Base-by-base conservation (phyloP, 1,140 invertebrate genomes). In the Phthorimaea operculella region DNA sequence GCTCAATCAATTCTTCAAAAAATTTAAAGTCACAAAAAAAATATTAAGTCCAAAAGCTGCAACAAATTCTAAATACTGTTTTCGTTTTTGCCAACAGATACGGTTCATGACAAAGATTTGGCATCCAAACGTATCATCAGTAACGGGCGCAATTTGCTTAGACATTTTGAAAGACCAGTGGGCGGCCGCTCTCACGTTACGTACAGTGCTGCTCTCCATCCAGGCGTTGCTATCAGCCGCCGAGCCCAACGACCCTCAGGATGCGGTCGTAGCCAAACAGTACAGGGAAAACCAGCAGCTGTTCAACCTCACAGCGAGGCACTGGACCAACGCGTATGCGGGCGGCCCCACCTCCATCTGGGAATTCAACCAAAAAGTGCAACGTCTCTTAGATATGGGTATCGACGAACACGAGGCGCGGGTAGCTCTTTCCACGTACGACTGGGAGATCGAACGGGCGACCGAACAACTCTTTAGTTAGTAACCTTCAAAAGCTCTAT, bases 91-190 rank as follows among this genome's bases (percentile, higher is more conserved):
- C n/a, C 85, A 86, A 16, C 67, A 94, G 92, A 93, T 95, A 57
- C 89, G 92, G 36, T 99, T 99, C 88, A 90, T 96, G 61, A 99
- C 98, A 57, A 97, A 95, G 88, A 98, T 99, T 79, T 99, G 98
- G 98, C 98, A 99, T 88, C 98, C 98, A 50, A 99, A 99, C 87
- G 98, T 99, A 68, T 99, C 96, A 53, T 99, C 97, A 16, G 97
- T 98, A 5, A 99, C 98, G 28, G 98, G 98, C 55, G 97, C 96
- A 39, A 99, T 99, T 76, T 99, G 98, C 87, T 88, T 99, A 79
- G 98, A 99, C 85, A 99, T 99, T 74, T 88, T 99, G 14, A 99
- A 99, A 89, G 98, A 99, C 83, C 97, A 99, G 85, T 99, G 98
- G 98, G 98, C 98, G 60, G 98, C 98, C 54, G 98, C 98, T 9